A percentile compares a stretch with the other conserved stretches of the same genome.
These are phyloP conservation scores for Blomia tropicalis DNA, from an alignment of 2,888 invertebrate species.

Conservation along the genomic window DNA sequence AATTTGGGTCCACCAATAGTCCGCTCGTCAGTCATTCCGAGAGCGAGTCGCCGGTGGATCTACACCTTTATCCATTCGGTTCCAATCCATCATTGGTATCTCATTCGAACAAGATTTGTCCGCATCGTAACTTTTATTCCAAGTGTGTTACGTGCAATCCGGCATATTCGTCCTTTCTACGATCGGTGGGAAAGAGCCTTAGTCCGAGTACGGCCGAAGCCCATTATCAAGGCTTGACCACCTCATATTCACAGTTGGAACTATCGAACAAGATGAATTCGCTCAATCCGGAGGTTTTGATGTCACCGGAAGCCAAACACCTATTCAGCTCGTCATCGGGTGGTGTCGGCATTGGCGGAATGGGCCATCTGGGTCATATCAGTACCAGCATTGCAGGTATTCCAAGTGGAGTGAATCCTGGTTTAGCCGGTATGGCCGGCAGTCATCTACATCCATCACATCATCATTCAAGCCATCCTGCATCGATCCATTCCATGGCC, in stretches of 20 bases:
- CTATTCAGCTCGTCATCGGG: background rate
- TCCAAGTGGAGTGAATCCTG: background rate
- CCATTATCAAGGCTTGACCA: background rate
- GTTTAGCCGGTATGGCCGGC: background rate
- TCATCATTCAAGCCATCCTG: background rate
- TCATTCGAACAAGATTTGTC: background rate
- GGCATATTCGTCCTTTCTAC: background rate
- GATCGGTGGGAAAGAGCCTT: background rate
- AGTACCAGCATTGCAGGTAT: constrained; percentile 7
- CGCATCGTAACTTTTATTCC: background rate
- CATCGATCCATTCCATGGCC: background rate
- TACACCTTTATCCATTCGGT: constrained; percentile 1
- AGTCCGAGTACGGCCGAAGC: background rate
- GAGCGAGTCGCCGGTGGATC: constrained; percentile 1
- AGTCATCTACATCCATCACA: background rate
- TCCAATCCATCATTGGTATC: background rate
- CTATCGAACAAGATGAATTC: constrained; percentile 2
- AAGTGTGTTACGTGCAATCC: constrained; percentile 9
- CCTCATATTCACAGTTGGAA: background rate
- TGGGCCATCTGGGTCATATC: background rate
- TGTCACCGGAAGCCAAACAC: background rate
- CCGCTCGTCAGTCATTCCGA: constrained; percentile 12
- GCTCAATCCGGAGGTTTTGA: background rate
- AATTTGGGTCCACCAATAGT: constrained; percentile 20
- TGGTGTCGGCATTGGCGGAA: background rate